Conservation (phyloP, 1,140 invertebrate genomes). For the Habropoda laboriosa region DNA sequence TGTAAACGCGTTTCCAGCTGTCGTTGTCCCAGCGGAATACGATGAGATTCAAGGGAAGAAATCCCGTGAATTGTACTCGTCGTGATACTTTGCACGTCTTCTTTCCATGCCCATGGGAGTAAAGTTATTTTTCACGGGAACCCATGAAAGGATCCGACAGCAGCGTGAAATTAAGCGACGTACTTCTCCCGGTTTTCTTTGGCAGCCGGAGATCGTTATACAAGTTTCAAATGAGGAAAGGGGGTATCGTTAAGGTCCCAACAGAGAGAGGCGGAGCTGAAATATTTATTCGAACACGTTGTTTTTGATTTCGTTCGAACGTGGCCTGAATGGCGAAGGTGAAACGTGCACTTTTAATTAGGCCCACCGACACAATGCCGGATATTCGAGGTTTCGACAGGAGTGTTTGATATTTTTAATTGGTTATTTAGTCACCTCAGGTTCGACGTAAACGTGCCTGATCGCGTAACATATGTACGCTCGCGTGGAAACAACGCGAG, state of each 20-base stretch:
- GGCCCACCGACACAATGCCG: no score
- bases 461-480: constrained; percentile 6
- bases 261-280: no score
- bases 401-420: not conserved
- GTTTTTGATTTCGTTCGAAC: not conserved
- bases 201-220: not conserved
- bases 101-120: constrained; percentile 8
- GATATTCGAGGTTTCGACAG: not conserved
- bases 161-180: not conserved
- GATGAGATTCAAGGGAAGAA: constrained; percentile 31
- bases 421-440: not conserved
- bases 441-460: not conserved
- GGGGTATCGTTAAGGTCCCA: not conserved
- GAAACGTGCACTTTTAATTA: not conserved
- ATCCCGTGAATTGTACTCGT: not conserved
- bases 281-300: not conserved
- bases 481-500: not conserved
- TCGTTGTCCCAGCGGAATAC: constrained; percentile 24
- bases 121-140: constrained; percentile 31
- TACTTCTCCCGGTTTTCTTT: not conserved
- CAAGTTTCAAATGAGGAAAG: not conserved
- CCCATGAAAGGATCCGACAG: constrained; percentile 9
- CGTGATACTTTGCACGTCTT: constrained; percentile 29
- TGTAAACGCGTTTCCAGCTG: constrained; percentile 31
- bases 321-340: not conserved